A percentile compares a stretch with the other conserved stretches of the same genome.
Evolutionary conservation across 2,888 invertebrate genomes (phyloP).

Genomic region (Eurois occulta): DNA sequence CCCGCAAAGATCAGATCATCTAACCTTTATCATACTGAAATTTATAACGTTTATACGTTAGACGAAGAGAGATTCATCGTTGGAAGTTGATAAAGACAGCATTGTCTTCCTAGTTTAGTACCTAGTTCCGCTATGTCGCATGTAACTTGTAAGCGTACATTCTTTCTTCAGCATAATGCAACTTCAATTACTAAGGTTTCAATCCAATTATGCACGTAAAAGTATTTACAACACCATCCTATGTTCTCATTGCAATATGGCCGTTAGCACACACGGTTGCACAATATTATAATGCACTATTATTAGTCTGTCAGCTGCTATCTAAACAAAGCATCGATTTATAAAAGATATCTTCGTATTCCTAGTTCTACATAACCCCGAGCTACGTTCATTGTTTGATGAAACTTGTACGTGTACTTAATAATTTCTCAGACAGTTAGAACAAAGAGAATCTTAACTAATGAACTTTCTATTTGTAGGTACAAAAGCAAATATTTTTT

Average conservation of each 20-base stretch:
- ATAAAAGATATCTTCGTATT: conserved; percentile 56
- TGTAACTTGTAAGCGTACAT: conserved; percentile 36
- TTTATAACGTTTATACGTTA: neutral
- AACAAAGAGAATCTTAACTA: conserved; percentile 46
- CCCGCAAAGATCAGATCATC: neutral
- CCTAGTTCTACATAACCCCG: conserved; percentile 37
- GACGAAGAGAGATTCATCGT: neutral
- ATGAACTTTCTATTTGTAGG: conserved; percentile 47
- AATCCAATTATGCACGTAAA: conserved; percentile 71
- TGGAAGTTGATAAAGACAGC: neutral
- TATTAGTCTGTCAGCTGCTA: conserved; percentile 66
- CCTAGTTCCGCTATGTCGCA: conserved; percentile 15
- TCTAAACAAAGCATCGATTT: conserved; percentile 63
- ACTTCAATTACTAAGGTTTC: conserved; percentile 69
- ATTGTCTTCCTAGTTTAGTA: conserved; percentile 9
- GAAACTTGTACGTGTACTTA: conserved; percentile 43
- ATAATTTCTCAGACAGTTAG: conserved; percentile 39
- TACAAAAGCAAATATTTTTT: conserved; percentile 10
- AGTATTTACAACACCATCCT: conserved; percentile 65
- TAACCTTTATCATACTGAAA: neutral
- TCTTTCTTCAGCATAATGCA: conserved; percentile 56
- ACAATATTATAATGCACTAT: conserved; percentile 68
- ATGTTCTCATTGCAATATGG: conserved; percentile 53
- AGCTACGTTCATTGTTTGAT: conserved; percentile 56
- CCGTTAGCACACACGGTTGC: conserved; percentile 56